phyloP scores from a whole-genome alignment of 1,140 invertebrate genomes.

The Leptonema lineaticorne region DNA sequence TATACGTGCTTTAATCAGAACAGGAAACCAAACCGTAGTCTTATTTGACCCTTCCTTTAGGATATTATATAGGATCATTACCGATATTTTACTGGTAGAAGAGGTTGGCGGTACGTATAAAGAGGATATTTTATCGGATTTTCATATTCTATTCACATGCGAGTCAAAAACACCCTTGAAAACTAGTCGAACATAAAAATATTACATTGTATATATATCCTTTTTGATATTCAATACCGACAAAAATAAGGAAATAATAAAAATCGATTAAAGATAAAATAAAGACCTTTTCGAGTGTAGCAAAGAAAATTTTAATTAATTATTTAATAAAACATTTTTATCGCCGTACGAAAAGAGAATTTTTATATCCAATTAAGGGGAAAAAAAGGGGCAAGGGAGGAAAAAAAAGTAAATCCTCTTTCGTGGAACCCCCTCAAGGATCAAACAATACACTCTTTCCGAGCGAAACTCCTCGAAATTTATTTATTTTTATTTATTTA shows the following conservation, averaged over 20 bases:
- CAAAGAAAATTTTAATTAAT: too few relatives aligned
- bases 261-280: too few relatives aligned
- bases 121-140: slow-evolving; percentile 13
- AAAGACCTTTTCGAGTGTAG: too few relatives aligned
- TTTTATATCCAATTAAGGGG: too few relatives aligned
- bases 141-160: slow-evolving; percentile 23
- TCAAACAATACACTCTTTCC: background rate
- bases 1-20: slow-evolving; percentile 40
- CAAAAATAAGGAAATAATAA: too few relatives aligned
- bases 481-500: slow-evolving; percentile 19
- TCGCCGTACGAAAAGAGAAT: too few relatives aligned
- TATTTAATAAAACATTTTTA: too few relatives aligned
- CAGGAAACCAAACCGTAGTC: slow-evolving; percentile 28
- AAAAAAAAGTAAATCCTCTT: background rate
- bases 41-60: slow-evolving; percentile 19
- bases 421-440: background rate
- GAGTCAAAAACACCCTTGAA: slow-evolving; percentile 8
- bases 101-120: background rate
- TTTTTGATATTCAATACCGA: too few relatives aligned
- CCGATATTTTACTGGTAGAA: slow-evolving; percentile 4
- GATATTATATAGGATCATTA: slow-evolving; percentile 10
- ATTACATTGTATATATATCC: background rate
- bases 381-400: too few relatives aligned
- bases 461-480: background rate
- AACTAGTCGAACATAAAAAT: slow-evolving; percentile 4